Percentiles rank a stretch among this genome's conserved stretches.
These are phyloP conservation scores for Buphagus erythrorhynchus DNA, from an alignment of 2,797 vertebrate species.

Conservation along the genomic window DNA sequence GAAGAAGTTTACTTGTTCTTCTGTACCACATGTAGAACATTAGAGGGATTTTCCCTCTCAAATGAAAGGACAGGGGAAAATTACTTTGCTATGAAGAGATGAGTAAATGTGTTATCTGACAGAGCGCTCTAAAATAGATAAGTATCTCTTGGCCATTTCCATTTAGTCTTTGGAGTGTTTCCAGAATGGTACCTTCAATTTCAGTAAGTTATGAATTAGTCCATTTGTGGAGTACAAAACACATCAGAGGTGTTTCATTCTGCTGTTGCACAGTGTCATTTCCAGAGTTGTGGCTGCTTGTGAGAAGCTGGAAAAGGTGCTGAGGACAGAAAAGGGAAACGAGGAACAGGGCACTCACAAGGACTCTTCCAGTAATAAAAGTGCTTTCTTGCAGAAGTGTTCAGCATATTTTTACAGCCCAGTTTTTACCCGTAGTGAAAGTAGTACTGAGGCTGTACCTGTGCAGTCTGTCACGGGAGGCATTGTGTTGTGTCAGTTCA, in stretches of 20 bases:
- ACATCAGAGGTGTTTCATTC: neutral
- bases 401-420: neutral
- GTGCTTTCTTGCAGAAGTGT: neutral
- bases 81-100: neutral
- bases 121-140: neutral
- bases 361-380: neutral
- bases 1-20: neutral
- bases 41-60: neutral
- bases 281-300: neutral
- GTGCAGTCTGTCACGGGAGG: rapidly evolving
- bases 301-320: neutral
- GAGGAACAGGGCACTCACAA: neutral
- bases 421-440: no score
- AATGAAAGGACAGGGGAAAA: neutral
- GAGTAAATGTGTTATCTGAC: neutral
- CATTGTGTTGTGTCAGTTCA: neutral
- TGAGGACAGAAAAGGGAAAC: neutral
- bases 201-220: neutral
- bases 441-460: neutral
- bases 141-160: neutral
- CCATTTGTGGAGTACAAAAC: neutral
- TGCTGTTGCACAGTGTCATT: neutral
- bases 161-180: neutral
- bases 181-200: neutral
- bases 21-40: neutral